These are phyloP conservation scores for Oceanites oceanicus DNA, from an alignment of 2,113 vertebrate genomes.

Conservation along the genomic window DNA sequence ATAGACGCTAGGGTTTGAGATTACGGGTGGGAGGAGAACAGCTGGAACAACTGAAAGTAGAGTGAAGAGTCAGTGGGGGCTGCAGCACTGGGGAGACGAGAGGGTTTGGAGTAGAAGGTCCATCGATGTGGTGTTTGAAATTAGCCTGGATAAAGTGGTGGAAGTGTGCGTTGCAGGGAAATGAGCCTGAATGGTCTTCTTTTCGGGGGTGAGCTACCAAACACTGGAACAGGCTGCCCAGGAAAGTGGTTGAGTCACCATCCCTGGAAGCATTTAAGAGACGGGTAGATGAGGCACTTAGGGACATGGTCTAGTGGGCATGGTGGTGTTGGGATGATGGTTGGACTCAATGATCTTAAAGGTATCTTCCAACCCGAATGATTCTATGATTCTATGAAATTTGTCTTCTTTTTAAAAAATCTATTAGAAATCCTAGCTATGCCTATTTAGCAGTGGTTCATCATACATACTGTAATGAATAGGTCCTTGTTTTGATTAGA, in stretches of 20 bases:
- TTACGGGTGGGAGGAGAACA: not conserved
- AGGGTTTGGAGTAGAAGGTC: not conserved
- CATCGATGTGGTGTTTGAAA: not conserved
- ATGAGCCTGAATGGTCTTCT: not conserved
- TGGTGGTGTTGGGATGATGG: too few relatives aligned
- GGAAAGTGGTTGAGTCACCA: too few relatives aligned
- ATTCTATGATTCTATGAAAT: too few relatives aligned
- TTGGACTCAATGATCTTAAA: too few relatives aligned
- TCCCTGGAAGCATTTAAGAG: too few relatives aligned
- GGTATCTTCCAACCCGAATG: too few relatives aligned
- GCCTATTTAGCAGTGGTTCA: not conserved
- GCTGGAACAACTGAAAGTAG: not conserved
- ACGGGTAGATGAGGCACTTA: too few relatives aligned
- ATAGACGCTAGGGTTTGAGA: not conserved
- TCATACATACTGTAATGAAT: not conserved
- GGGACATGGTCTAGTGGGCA: too few relatives aligned
- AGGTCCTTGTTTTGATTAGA: conserved; percentile 10
- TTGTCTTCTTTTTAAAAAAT: not conserved
- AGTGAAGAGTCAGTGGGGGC: not conserved
- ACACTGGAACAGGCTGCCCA: too few relatives aligned
- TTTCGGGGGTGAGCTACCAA: not conserved
- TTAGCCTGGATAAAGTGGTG: not conserved
- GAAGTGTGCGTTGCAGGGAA: not conserved
- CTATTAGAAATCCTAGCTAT: not conserved
- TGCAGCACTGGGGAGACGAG: not conserved